A percentile compares a stretch with the other conserved stretches of the same genome.
Conservation (phyloP, 2,797 vertebrate genomes). For the Petrocephalus sullivani region DNA sequence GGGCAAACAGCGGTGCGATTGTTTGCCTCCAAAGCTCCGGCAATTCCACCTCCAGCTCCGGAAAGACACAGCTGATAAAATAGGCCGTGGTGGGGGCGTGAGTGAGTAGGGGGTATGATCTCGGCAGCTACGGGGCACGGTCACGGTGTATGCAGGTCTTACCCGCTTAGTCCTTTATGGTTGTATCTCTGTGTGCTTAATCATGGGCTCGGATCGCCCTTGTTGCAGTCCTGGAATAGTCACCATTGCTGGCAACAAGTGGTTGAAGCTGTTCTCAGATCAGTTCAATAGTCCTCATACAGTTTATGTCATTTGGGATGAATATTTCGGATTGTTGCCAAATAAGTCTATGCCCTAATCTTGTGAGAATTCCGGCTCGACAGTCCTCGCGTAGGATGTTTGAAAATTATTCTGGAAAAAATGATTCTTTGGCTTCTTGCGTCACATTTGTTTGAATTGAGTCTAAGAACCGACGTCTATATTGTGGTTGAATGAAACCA, state of each 20-base stretch:
- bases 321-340: neutral
- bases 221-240: neutral
- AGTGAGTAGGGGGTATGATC: neutral
- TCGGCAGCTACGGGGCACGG: neutral
- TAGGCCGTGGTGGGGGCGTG: neutral
- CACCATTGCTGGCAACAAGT: neutral
- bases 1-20: slow-evolving; percentile 39
- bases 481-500: neutral
- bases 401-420: neutral
- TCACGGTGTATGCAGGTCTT: neutral
- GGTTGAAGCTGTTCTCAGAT: slow-evolving; percentile 4
- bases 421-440: neutral
- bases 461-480: neutral
- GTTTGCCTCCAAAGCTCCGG: slow-evolving; percentile 28
- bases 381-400: neutral
- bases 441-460: neutral
- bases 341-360: neutral
- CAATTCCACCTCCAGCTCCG: slow-evolving; percentile 12
- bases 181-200: neutral
- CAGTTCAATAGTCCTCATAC: neutral
- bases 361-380: neutral
- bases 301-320: neutral
- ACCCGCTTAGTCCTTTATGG: neutral
- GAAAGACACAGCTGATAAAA: slow-evolving; percentile 31
- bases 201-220: neutral